Evolutionary conservation across 2,888 invertebrate species (phyloP).

Genomic region (Eristalis tenax): DNA sequence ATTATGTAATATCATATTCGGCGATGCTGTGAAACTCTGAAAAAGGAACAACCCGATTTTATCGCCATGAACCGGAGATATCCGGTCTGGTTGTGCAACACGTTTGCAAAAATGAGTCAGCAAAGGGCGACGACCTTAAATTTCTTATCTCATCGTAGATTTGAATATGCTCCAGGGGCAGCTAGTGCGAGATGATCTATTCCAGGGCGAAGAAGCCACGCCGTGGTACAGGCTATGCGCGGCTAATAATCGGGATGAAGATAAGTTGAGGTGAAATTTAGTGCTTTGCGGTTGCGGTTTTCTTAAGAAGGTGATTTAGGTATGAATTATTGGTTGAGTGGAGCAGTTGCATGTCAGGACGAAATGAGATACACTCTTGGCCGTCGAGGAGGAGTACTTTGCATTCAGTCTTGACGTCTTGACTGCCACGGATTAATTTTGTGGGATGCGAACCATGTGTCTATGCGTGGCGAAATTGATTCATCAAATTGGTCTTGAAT

Average conservation of each 20-base stretch:
- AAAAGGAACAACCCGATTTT: conserved; percentile 43
- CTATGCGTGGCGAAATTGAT: too few species aligned
- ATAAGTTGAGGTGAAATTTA: conserved; percentile 35
- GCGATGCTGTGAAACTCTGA: conserved; percentile 29
- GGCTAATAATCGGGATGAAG: conserved; percentile 24
- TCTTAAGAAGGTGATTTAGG: background rate
- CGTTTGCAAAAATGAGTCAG: conserved; percentile 14
- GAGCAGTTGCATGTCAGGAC: background rate
- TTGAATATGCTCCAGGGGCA: background rate
- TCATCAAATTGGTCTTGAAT: too few species aligned
- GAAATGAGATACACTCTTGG: background rate
- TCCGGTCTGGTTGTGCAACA: conserved; percentile 20
- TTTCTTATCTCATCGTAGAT: background rate
- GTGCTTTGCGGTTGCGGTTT: conserved; percentile 12
- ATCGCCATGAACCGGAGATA: background rate
- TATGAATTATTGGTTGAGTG: background rate
- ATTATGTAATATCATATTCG: conserved; percentile 63
- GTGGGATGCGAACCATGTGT: too few species aligned
- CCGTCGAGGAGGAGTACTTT: background rate
- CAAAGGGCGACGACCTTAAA: background rate
- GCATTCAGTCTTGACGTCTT: background rate
- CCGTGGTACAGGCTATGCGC: background rate
- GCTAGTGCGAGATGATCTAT: background rate
- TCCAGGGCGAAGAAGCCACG: background rate
- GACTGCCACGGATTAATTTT: background rate